phyloP scores from a whole-genome alignment of 2,113 vertebrate genomes.

The Pao palembangensis region DNA sequence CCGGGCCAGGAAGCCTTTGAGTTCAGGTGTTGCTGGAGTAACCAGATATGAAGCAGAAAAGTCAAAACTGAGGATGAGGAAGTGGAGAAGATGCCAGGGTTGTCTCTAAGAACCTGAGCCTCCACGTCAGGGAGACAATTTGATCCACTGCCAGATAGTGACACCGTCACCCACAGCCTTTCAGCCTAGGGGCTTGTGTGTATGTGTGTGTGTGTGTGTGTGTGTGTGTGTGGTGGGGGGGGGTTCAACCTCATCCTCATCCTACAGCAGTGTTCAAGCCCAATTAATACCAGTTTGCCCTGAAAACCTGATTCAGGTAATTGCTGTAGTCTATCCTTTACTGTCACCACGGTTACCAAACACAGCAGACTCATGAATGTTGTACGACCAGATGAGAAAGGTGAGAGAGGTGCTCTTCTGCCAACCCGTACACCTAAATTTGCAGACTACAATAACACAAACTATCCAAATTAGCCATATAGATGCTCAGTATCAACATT shows the following conservation, averaged over 20 bases:
- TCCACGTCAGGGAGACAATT: constrained; percentile 67
- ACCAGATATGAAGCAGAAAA: constrained; percentile 80
- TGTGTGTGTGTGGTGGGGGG: neutral
- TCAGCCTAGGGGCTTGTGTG: constrained; percentile 3
- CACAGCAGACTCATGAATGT: constrained; percentile 72
- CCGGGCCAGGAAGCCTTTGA: constrained; percentile 91
- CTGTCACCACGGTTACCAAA: constrained; percentile 71
- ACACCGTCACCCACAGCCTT: constrained; percentile 49
- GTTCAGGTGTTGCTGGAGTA: constrained; percentile 89
- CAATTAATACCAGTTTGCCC: neutral
- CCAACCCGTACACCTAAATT: constrained; percentile 27
- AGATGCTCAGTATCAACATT: neutral
- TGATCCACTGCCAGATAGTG: constrained; percentile 75
- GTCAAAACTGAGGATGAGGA: constrained; percentile 47
- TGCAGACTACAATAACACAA: constrained; percentile 58
- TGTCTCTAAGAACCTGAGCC: constrained; percentile 59
- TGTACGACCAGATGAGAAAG: constrained; percentile 73
- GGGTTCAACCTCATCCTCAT: neutral
- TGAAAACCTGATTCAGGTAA: constrained; percentile 23
- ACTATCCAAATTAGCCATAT: constrained; percentile 1
- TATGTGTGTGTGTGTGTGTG: too few relatives aligned
- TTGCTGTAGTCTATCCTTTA: constrained; percentile 22
- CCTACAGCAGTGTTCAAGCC: neutral
- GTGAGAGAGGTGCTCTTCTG: constrained; percentile 70
- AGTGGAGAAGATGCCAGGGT: constrained; percentile 38